Evolutionary conservation across 2,888 invertebrate species (phyloP).

Genomic region (Tenthredo distinguenda): DNA sequence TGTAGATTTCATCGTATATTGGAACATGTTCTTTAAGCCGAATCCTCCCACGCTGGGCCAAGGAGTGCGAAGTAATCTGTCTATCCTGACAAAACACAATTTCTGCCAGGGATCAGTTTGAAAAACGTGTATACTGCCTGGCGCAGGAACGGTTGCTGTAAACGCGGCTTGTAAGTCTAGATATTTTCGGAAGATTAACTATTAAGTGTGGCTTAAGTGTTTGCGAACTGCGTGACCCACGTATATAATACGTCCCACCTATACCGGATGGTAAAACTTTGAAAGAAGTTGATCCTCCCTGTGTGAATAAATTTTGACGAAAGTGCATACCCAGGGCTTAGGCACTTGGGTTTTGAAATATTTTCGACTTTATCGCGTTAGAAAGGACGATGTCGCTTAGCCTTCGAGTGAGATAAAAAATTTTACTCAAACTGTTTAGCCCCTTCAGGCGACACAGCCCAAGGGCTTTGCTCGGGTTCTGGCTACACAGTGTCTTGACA

Average conservation of each 20-base stretch:
- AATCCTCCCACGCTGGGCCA: not conserved
- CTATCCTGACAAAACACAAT: not conserved
- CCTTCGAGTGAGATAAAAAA: slow-evolving; percentile 22
- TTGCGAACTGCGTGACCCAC: slow-evolving; percentile 15
- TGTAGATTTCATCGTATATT: not conserved
- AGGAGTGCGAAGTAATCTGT: not conserved
- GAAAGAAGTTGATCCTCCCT: slow-evolving; percentile 11
- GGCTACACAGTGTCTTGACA: slow-evolving; percentile 8
- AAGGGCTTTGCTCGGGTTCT: not conserved
- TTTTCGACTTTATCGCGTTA: slow-evolving; percentile 32
- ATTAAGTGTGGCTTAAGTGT: slow-evolving; percentile 29
- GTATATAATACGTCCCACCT: not conserved
- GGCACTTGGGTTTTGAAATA: slow-evolving; percentile 22
- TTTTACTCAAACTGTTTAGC: slow-evolving; percentile 30
- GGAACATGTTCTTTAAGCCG: not conserved
- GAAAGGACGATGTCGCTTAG: slow-evolving; percentile 16
- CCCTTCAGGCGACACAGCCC: not conserved
- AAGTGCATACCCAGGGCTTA: slow-evolving; percentile 12
- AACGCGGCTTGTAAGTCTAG: not conserved
- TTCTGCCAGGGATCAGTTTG: not conserved
- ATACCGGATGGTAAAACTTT: not conserved
- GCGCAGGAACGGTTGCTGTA: not conserved
- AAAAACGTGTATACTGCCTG: not conserved
- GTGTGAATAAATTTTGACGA: slow-evolving; percentile 28
- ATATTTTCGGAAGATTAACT: slow-evolving; percentile 20